Base-by-base conservation (phyloP, 2,797 vertebrate genomes). In the Bryconaethiops microstoma region DNA sequence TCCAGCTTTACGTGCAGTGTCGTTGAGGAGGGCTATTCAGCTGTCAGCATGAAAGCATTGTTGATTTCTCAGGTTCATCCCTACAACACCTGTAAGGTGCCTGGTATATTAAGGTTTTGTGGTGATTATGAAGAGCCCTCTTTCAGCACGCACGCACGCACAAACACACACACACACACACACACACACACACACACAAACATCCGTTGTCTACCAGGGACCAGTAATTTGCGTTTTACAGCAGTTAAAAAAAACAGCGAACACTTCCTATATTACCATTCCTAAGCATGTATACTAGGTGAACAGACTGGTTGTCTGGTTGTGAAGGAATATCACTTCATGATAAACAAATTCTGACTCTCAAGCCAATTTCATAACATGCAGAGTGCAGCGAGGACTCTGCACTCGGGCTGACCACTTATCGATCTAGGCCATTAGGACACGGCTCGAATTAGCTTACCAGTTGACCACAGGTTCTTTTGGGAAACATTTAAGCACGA, bases 41-140 rank as follows among this genome's bases (percentile, higher is more conserved):
- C 69, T 62, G 39, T 74, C 62, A 42, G 62, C 57, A 48, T 35
- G 35, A 39, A 19, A 63, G 50, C 21, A 65, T 55, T 2, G 55
- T 74, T 57, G 48, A 74, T 76, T 35, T 39, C 59, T 76, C 67
- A 76, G 23, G 55, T 63, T 68, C 67, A 35, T 29, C 55, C 29
- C 78, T 62, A 21, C 5, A 62, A 84, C 84, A 89, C 87, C 84
- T 86, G 79, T 74, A 76, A 52, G 14, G 50, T 74, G 23, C 1
- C 25, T 25, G 0, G 19, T 59, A 7, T 35, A 52, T 25, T 68
- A 48, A 55, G 13, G 23, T 23, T 67, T 40, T 67, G 57, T 48
- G 62, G 78, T 52, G 23, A 39, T 74, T 68, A 69, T 52, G 9
- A 42, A 69, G 59, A 17, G 6, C 17, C 52, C 12, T 25, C 9